Conservation (phyloP, 1,140 invertebrate genomes). For the Drosophila pachea region DNA sequence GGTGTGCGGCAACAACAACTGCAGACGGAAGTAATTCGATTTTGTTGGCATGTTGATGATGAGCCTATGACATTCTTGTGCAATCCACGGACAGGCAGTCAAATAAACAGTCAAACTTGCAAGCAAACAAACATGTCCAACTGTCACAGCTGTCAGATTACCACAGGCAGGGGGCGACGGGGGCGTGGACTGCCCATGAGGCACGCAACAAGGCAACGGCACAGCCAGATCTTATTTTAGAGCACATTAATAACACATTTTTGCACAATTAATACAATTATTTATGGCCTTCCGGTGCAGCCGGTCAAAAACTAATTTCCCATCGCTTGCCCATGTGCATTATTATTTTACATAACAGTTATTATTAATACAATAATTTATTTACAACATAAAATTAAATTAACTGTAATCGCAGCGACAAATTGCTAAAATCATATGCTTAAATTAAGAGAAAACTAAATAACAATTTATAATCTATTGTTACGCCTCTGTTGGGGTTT, state of each 20-base stretch:
- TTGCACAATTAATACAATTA: conserved; percentile 13
- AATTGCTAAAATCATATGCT: conserved; percentile 1
- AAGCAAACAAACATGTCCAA: conserved; percentile 34
- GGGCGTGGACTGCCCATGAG: too few relatives aligned
- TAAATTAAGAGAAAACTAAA: conserved; percentile 2
- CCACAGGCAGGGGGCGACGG: background rate
- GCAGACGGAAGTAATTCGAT: conserved; percentile 74
- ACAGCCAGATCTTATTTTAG: background rate
- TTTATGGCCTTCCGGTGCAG: conserved; percentile 6
- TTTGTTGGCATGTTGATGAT: conserved; percentile 61
- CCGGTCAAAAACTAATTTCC: conserved; percentile 1
- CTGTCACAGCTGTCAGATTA: conserved; percentile 26
- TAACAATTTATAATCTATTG: conserved; percentile 5
- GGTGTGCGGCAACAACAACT: conserved; percentile 31
- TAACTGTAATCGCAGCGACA: conserved; percentile 5
- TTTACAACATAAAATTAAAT: conserved; percentile 12
- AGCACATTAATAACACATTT: conserved; percentile 19
- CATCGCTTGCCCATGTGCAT: background rate
- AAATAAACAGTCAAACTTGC: conserved; percentile 28
- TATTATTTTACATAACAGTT: background rate
- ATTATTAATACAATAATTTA: conserved; percentile 4
- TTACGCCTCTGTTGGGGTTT: background rate
- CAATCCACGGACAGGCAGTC: conserved; percentile 31
- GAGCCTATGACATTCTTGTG: conserved; percentile 60
- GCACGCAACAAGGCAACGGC: background rate